Percentiles rank a stretch among this genome's conserved stretches.
These are phyloP conservation scores for Danio choprae DNA, from an alignment of 2,797 vertebrate species.

Conservation along the genomic window DNA sequence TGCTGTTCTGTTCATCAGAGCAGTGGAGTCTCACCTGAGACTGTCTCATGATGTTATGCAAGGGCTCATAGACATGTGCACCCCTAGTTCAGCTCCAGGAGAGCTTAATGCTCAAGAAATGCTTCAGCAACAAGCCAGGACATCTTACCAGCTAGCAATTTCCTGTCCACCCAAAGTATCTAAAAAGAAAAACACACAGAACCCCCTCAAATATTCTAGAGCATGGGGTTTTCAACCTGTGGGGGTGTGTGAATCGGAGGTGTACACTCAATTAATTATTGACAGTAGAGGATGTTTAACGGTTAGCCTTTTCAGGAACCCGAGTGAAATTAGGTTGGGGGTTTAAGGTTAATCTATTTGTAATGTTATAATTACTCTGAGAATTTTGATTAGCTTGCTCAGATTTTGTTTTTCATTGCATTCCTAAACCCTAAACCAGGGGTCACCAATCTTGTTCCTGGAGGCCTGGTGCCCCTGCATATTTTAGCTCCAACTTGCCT, in stretches of 20 bases:
- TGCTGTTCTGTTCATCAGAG: conserved; percentile 34
- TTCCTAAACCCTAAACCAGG: too few species aligned
- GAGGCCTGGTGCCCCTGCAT: too few species aligned
- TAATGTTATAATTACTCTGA: neutral
- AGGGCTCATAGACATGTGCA: neutral
- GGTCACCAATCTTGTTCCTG: too few species aligned
- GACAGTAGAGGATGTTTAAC: too few species aligned
- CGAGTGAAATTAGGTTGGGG: too few species aligned
- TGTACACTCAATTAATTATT: too few species aligned
- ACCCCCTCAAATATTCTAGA: neutral
- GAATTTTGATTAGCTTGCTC: neutral
- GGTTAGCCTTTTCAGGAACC: too few species aligned
- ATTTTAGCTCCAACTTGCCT: too few species aligned
- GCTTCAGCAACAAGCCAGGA: neutral
- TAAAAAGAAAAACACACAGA: neutral
- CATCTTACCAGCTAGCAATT: neutral
- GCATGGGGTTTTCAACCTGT: too few species aligned
- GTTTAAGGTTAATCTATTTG: neutral
- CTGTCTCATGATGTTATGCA: conserved; percentile 41
- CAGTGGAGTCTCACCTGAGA: conserved; percentile 3
- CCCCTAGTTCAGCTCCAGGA: neutral
- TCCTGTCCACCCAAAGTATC: neutral
- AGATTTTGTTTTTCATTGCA: neutral
- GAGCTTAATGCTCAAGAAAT: neutral
- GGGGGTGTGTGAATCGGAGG: too few species aligned